Evolutionary conservation across 2,888 invertebrate species (phyloP), one percentile per base, ranked within the genome.

Genomic region (Mesorhabditis spiculigera): DNA sequence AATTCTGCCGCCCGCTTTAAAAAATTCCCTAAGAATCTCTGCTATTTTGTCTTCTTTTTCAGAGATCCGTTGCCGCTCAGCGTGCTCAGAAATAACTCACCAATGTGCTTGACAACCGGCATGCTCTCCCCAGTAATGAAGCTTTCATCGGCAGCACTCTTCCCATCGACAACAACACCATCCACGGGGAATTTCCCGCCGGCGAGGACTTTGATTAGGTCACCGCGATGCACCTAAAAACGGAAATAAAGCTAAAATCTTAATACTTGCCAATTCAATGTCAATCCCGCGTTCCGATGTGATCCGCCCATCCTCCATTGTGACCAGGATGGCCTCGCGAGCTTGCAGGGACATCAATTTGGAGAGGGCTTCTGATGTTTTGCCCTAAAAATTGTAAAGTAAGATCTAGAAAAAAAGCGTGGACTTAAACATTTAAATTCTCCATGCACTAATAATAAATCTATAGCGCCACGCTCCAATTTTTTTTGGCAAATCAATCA

Each of bases 141-240:
- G 45, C 74, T 74, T 67, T 80, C 79, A 63, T 80, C 96, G 85
- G 95, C 96, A 58, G 92, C 92, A 4, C 94, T 94, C 82, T 91
- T 91, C 0, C 97, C 97, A 69, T 91, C 90, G n/a, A 90, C 86
- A 0, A 97, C 95, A 84, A 92, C 91, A 0, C 95, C 97, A 87
- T 98, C 98, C 0, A 96, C 96, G 0, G 98, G 95, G 6, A 98
- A 93, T 87, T 97, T 97, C 1, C 93, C 92, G 0, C 96, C 97
- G 0, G 95, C 95, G 0, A 95, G 70, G 13, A 85, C 81, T 71
- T 85, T 85, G 64, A 85, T 83, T 43, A 85, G 70, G 71, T 85
- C 85, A 44, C 80, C 77, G 5, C 79, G 71, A 72, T 85, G 85
- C 4, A 82, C 82, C 75, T 75, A 10, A 43, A 69, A 67, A 45